Evolutionary conservation across 2,113 vertebrate species (phyloP).

Genomic region (Urocynchramus pylzowi): DNA sequence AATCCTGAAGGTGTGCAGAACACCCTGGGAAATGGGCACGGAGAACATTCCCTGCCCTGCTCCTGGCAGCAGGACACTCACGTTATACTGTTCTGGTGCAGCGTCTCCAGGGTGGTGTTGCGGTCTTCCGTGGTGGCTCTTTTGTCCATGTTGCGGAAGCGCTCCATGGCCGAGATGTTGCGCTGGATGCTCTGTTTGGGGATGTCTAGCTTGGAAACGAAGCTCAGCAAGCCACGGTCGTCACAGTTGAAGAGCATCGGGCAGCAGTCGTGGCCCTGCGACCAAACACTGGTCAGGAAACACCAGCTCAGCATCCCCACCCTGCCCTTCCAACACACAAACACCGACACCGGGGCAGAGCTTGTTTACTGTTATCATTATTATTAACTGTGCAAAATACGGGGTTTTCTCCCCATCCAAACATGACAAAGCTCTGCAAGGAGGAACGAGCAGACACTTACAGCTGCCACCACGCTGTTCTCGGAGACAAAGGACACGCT

Average conservation of each 20-base stretch:
- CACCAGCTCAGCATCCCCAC: neutral
- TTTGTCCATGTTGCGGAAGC: constrained; percentile 99
- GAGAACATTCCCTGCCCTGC: neutral
- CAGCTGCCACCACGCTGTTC: constrained; percentile 94
- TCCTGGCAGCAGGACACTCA: constrained; percentile 48
- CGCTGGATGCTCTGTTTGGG: constrained; percentile 98
- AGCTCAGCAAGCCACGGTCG: constrained; percentile 87
- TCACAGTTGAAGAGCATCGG: constrained; percentile 97
- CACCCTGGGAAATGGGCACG: neutral
- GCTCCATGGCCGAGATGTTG: constrained; percentile 98
- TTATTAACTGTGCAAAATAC: neutral
- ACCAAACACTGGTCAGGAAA: neutral
- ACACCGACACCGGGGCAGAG: neutral
- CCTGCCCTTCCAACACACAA: neutral
- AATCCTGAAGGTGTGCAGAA: neutral
- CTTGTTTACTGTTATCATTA: neutral
- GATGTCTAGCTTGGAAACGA: constrained; percentile 94
- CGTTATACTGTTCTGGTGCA: constrained; percentile 99
- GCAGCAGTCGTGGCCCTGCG: constrained; percentile 97
- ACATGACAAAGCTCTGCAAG: neutral
- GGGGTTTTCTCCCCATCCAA: neutral
- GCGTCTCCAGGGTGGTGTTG: constrained; percentile 92
- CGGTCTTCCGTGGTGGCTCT: constrained; percentile 95
- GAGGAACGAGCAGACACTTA: constrained; percentile 72
- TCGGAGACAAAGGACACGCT: constrained; percentile 95